Conservation (phyloP, 1,140 invertebrate species). For the Eufriesea mexicana region DNA sequence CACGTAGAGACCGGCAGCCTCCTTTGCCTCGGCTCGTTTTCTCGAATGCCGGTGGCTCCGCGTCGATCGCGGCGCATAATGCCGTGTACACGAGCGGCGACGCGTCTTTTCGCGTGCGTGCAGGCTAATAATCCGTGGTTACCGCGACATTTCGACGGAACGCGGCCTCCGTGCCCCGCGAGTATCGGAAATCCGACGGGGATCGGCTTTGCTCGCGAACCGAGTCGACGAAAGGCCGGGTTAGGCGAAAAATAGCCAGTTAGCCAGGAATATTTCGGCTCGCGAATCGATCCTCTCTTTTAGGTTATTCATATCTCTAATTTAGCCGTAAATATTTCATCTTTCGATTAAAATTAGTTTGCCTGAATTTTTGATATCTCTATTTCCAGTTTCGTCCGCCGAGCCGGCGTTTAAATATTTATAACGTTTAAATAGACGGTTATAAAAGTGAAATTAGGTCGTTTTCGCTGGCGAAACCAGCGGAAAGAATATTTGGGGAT, state of each 20-base stretch:
- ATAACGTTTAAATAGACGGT: not conserved
- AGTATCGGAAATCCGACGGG: too few relatives aligned
- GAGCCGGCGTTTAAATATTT: not conserved
- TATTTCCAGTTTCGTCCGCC: not conserved
- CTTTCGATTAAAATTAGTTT: not conserved
- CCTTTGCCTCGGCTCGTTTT: slow-evolving; percentile 56
- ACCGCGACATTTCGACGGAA: not conserved
- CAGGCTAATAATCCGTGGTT: slow-evolving; percentile 71
- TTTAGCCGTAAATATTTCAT: not conserved
- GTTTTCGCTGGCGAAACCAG: too few relatives aligned
- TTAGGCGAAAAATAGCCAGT: not conserved
- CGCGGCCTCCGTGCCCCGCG: too few relatives aligned
- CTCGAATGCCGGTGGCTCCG: slow-evolving; percentile 39
- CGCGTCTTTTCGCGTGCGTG: slow-evolving; percentile 20
- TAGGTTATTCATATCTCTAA: not conserved
- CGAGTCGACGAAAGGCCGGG: too few relatives aligned
- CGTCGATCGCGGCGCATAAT: slow-evolving; percentile 47
- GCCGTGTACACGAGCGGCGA: slow-evolving; percentile 14
- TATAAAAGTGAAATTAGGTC: not conserved
- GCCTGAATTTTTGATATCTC: not conserved
- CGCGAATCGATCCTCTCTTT: too few relatives aligned
- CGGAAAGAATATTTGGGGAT: not conserved
- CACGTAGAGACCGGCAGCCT: slow-evolving; percentile 63
- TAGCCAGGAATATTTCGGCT: too few relatives aligned
- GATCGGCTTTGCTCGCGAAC: too few relatives aligned